A percentile compares a stretch with the other conserved stretches of the same genome.
These are phyloP conservation scores for Australoheros scitulus DNA, from an alignment of 2,113 vertebrate species.

Conservation along the genomic window DNA sequence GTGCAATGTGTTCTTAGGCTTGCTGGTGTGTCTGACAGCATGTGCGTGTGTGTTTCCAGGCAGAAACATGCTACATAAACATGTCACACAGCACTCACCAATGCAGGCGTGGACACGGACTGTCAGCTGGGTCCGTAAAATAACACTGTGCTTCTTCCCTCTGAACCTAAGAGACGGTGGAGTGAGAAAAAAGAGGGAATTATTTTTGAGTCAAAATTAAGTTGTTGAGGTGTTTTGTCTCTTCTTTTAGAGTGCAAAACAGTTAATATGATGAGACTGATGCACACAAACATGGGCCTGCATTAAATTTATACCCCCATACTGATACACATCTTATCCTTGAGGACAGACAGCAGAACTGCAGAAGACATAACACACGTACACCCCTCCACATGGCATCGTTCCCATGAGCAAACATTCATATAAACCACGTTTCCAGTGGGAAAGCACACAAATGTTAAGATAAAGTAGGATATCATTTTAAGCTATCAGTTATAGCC, in stretches of 20 bases:
- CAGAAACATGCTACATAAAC: conserved; percentile 7
- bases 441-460: conserved; percentile 18
- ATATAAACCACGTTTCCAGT: conserved; percentile 12
- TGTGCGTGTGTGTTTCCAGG: conserved; percentile 6
- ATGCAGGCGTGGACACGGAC: conserved; percentile 95
- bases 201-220: neutral
- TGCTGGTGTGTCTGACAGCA: conserved; percentile 5
- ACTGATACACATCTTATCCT: conserved; percentile 62
- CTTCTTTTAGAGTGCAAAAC: neutral
- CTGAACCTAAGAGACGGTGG: conserved; percentile 74
- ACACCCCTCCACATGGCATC: neutral
- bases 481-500: conserved; percentile 29
- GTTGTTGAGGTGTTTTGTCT: neutral
- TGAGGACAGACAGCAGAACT: conserved; percentile 46
- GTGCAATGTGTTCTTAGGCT: neutral
- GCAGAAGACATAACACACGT: conserved; percentile 63
- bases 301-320: conserved; percentile 36
- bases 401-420: conserved; percentile 1
- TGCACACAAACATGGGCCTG: conserved; percentile 28
- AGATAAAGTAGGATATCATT: conserved; percentile 16
- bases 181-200: neutral
- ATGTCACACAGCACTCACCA: conserved; percentile 83
- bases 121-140: conserved; percentile 92
- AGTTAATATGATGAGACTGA: neutral
- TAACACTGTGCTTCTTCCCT: conserved; percentile 93